Conservation (phyloP, 2,888 invertebrate genomes). For the Acronicta aceris region DNA sequence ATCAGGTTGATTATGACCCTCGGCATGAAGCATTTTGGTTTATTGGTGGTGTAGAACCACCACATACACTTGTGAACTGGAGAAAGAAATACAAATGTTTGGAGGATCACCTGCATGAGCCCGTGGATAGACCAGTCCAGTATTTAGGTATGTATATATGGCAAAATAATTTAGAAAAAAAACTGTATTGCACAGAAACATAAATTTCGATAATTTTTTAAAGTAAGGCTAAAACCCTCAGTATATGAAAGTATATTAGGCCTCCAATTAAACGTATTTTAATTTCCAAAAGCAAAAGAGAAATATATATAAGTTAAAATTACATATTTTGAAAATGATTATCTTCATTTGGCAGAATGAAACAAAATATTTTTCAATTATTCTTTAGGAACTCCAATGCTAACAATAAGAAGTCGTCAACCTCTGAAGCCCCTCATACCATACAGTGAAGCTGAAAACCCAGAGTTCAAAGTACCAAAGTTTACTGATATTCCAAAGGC, state of each 20-base stretch:
- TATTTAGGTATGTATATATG: conserved; percentile 87
- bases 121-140: conserved; percentile 91
- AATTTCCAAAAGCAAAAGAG: too few relatives aligned
- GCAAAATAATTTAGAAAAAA: neutral
- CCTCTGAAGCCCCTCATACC: conserved; percentile 92
- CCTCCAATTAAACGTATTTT: too few relatives aligned
- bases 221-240: too few relatives aligned
- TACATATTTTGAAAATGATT: too few relatives aligned
- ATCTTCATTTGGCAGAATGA: too few relatives aligned
- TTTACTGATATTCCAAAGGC: conserved; percentile 90
- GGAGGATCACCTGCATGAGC: conserved; percentile 84
- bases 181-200: too few relatives aligned
- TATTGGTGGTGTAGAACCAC: conserved; percentile 92
- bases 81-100: conserved; percentile 77
- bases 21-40: conserved; percentile 96
- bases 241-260: too few relatives aligned
- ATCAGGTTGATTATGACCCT: conserved; percentile 93
- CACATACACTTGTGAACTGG: conserved; percentile 77
- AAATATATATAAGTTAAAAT: too few relatives aligned
- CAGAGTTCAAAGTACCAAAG: conserved; percentile 88
- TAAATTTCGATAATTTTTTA: too few relatives aligned
- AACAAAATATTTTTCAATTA: neutral
- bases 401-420: conserved; percentile 91
- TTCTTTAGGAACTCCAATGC: conserved; percentile 87
- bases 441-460: conserved; percentile 87